A percentile compares a stretch with the other conserved stretches of the same genome.
These are phyloP conservation scores for Cryptus armator DNA, from an alignment of 2,888 invertebrate species.

Conservation along the genomic window DNA sequence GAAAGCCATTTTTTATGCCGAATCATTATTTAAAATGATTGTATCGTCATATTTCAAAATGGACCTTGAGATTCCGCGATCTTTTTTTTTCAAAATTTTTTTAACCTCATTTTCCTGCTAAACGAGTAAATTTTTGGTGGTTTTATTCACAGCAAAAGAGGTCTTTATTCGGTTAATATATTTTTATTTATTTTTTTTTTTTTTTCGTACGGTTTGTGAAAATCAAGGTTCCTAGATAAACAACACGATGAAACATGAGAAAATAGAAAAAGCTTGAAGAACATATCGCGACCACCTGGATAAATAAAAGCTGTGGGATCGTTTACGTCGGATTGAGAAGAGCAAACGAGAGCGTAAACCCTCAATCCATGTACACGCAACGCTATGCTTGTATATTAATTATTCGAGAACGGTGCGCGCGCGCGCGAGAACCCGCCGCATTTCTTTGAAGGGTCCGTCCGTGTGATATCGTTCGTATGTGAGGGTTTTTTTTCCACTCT, in stretches of 20 bases:
- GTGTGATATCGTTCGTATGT: constrained; percentile 11
- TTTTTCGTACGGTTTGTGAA: constrained; percentile 4
- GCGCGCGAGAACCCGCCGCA: constrained; percentile 72
- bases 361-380: constrained; percentile 12
- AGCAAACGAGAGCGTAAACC: constrained; percentile 48
- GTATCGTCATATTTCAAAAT: too few species aligned
- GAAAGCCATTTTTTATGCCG: too few species aligned
- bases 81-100: too few species aligned
- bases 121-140: neutral
- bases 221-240: constrained; percentile 55
- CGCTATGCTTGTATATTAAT: constrained; percentile 74
- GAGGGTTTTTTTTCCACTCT: constrained; percentile 67
- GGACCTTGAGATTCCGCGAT: too few species aligned
- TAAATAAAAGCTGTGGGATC: constrained; percentile 53
- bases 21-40: too few species aligned
- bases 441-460: constrained; percentile 79
- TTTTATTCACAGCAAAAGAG: neutral
- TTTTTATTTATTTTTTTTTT: neutral
- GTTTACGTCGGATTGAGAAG: constrained; percentile 37
- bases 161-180: neutral
- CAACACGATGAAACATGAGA: constrained; percentile 51
- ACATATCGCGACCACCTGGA: constrained; percentile 29
- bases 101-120: too few species aligned
- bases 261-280: constrained; percentile 27
- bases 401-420: constrained; percentile 74